Evolutionary conservation across 2,113 vertebrate genomes (phyloP).

Genomic region (Callorhinus ursinus): DNA sequence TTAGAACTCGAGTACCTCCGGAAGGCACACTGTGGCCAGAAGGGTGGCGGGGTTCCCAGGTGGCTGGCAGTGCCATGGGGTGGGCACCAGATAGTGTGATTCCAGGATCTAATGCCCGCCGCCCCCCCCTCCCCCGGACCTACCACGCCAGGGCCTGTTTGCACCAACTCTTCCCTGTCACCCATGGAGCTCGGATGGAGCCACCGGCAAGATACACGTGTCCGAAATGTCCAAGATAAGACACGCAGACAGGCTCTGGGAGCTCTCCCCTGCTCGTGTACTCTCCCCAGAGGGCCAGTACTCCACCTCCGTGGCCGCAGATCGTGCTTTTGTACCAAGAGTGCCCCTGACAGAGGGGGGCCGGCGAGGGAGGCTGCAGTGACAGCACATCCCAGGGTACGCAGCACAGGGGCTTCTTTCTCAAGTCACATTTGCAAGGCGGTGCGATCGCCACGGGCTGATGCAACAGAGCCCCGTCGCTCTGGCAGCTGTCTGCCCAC

Average conservation of each 20-base stretch:
- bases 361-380: fast-evolving
- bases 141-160: background rate
- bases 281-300: background rate
- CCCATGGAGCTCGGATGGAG: background rate
- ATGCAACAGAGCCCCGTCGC: too few relatives aligned
- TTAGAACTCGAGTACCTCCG: background rate
- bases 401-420: background rate
- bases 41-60: too few relatives aligned
- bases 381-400: background rate
- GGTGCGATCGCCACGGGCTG: fast-evolving
- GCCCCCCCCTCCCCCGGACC: too few relatives aligned
- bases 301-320: background rate
- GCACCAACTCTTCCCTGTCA: background rate
- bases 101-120: background rate
- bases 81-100: too few relatives aligned
- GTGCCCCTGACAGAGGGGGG: background rate
- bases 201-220: background rate
- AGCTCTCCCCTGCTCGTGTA: background rate
- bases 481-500: background rate
- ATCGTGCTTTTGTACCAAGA: background rate
- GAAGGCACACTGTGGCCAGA: background rate
- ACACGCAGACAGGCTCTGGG: fast-evolving
- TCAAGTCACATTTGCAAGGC: background rate
- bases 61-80: background rate
- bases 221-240: background rate